Evolutionary conservation across 1,140 invertebrate species (phyloP).

Genomic region (Meloidogyne floridensis): DNA sequence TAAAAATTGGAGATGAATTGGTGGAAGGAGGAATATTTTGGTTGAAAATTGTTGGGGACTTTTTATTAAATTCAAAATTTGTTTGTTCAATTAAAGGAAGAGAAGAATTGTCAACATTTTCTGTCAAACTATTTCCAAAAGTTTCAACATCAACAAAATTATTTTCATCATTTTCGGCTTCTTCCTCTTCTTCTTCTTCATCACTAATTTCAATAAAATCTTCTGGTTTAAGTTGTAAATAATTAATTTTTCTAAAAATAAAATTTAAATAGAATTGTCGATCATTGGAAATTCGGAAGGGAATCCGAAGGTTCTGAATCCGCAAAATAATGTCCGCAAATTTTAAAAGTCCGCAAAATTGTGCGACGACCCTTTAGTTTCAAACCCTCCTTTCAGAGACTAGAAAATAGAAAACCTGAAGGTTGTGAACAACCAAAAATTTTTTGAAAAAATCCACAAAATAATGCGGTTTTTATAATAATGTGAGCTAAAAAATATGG

Average conservation of each 20-base stretch:
- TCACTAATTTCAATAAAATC: conserved; percentile 13
- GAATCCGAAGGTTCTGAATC: too few species aligned
- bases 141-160: neutral
- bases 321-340: too few species aligned
- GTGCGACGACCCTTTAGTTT: too few species aligned
- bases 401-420: too few species aligned
- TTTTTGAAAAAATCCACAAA: too few species aligned
- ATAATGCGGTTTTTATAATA: too few species aligned
- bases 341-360: too few species aligned
- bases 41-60: neutral
- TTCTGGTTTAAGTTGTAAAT: conserved; percentile 9
- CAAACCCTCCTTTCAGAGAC: too few species aligned
- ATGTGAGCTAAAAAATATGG: too few species aligned
- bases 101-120: neutral
- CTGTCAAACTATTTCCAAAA: neutral
- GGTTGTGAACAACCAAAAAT: too few species aligned
- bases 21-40: neutral
- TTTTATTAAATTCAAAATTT: conserved; percentile 10
- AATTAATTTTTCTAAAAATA: neutral
- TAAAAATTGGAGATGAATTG: neutral
- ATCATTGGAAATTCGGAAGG: too few species aligned
- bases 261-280: neutral
- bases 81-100: neutral
- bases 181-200: conserved; percentile 21
- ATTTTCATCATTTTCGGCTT: conserved; percentile 12